phyloP scores from a whole-genome alignment of 2,888 invertebrate genomes.

The Caenorhabditis sinica region DNA sequence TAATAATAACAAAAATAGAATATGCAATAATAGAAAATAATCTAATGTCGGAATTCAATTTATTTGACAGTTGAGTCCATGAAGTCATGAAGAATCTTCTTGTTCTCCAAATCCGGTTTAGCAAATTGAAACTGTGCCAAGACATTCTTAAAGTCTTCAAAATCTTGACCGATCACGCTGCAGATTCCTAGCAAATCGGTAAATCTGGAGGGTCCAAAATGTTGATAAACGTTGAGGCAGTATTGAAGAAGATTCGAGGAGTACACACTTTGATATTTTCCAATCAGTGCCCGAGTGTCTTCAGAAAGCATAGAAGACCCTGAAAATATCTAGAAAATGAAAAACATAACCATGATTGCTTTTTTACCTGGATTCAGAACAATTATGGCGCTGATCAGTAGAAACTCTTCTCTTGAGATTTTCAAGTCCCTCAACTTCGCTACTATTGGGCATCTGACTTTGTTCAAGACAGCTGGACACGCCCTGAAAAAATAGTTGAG shows the following conservation, averaged over 20 bases:
- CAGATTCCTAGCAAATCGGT: background rate
- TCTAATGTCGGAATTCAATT: too few species aligned
- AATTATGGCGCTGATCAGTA: background rate
- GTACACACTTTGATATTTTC: background rate
- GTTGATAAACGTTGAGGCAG: background rate
- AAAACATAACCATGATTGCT: background rate
- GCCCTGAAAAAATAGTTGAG: background rate
- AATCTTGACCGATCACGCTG: background rate
- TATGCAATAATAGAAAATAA: too few species aligned
- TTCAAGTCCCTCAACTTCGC: conserved; percentile 13
- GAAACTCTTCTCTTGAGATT: conserved; percentile 18
- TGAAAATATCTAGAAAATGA: conserved; percentile 13
- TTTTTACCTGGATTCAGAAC: conserved; percentile 16
- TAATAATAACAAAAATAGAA: too few species aligned
- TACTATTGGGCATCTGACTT: background rate
- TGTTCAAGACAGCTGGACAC: background rate
- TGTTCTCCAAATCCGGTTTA: too few species aligned
- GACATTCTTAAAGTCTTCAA: too few species aligned
- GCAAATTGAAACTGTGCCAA: too few species aligned
- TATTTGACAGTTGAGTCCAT: too few species aligned
- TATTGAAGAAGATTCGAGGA: background rate
- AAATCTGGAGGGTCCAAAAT: background rate
- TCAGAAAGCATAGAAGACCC: background rate
- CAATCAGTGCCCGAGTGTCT: background rate
- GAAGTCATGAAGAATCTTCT: too few species aligned